These are phyloP conservation scores for Lycaon pictus DNA, from an alignment of 2,113 vertebrate genomes.

Conservation along the genomic window DNA sequence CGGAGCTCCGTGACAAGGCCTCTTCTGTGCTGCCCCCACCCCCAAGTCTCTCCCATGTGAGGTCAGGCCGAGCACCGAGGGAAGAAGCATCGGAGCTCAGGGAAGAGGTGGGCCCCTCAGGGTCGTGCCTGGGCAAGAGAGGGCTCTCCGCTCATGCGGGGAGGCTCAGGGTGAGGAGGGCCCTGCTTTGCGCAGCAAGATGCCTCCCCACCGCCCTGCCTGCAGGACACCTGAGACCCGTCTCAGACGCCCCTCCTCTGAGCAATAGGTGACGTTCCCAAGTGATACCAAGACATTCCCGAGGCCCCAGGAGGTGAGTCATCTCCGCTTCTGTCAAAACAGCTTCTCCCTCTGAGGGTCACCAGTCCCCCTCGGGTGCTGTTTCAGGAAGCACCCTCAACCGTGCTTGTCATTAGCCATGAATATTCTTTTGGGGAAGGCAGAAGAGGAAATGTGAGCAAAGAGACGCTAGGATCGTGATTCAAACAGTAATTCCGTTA, in stretches of 20 bases:
- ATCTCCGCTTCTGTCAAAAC: neutral
- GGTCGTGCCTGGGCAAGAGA: neutral
- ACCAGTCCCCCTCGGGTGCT: neutral
- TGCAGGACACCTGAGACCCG: neutral
- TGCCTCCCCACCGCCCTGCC: neutral
- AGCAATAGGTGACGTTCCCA: neutral
- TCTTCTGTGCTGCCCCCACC: neutral
- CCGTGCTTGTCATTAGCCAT: neutral
- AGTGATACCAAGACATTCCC: neutral
- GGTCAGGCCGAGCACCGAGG: neutral
- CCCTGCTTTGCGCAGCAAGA: neutral
- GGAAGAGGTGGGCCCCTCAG: neutral
- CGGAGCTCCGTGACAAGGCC: neutral
- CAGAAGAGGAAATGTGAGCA: slow-evolving; percentile 27
- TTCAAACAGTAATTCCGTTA: neutral
- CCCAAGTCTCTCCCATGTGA: neutral
- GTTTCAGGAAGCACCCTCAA: slow-evolving; percentile 8
- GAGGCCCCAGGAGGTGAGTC: neutral
- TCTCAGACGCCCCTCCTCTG: neutral
- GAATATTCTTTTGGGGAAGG: slow-evolving; percentile 11
- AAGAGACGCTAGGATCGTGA: neutral
- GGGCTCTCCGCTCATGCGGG: neutral
- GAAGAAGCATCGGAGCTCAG: neutral
- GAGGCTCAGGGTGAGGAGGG: neutral
- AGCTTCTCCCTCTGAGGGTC: slow-evolving; percentile 32